Evolutionary conservation across 2,888 invertebrate species (phyloP).

Genomic region (Campoletis raptor): DNA sequence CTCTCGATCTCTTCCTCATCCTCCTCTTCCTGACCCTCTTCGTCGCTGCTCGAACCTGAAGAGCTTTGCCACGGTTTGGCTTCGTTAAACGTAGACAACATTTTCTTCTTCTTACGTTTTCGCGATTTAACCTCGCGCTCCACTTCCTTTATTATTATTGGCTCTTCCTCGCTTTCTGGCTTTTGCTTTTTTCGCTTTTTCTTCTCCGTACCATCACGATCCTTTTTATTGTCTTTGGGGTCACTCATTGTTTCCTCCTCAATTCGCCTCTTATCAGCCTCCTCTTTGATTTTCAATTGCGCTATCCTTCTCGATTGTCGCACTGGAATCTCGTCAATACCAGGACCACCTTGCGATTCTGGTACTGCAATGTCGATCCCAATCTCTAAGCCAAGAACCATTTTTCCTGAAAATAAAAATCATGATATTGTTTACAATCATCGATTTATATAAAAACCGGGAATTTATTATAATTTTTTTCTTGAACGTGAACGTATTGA

Average conservation of each 20-base stretch:
- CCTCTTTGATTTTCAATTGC: conserved; percentile 94
- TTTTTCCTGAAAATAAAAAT: conserved; percentile 78
- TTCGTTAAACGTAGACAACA: conserved; percentile 84
- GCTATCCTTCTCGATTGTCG: conserved; percentile 94
- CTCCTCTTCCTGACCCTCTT: conserved; percentile 84
- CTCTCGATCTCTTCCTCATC: conserved; percentile 85
- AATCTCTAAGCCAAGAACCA: conserved; percentile 86
- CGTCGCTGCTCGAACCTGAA: conserved; percentile 86
- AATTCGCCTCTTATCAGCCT: conserved; percentile 90
- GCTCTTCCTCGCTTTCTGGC: conserved; percentile 71
- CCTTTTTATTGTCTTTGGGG: conserved; percentile 82
- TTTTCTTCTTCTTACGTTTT: conserved; percentile 84
- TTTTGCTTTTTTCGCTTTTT: conserved; percentile 72
- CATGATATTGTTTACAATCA: not conserved
- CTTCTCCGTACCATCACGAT: conserved; percentile 65
- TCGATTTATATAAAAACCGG: not conserved
- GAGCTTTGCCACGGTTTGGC: conserved; percentile 88
- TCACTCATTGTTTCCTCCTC: conserved; percentile 91
- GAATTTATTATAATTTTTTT: not conserved
- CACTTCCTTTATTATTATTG: conserved; percentile 65
- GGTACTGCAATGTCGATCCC: conserved; percentile 80
- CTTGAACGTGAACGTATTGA: too few species aligned
- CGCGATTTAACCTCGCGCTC: conserved; percentile 74
- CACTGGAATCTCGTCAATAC: conserved; percentile 86
- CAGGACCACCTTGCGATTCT: conserved; percentile 72